Base-by-base conservation (phyloP, 2,888 invertebrate species). In the Hydrotaea cyrtoneurina region DNA sequence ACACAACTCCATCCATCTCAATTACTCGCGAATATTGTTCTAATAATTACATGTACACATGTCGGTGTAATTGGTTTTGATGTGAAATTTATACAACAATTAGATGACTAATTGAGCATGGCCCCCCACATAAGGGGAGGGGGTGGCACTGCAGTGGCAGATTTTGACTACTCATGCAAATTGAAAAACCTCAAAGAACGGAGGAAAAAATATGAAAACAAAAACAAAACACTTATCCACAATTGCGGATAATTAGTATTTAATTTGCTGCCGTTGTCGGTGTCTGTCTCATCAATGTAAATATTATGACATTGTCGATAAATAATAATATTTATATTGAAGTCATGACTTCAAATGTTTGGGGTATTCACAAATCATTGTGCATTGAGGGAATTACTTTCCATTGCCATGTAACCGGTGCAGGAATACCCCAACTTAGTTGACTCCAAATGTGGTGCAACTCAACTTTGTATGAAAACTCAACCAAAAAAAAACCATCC, bases 271-370 rank as follows among this genome's bases (percentile, higher is more conserved):
- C 15, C 15, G n/a, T 53, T 17, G n/a, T 15, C 19, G 5, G 39
- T 66, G 66, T n/a, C n/a, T n/a, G n/a, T n/a, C n/a, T 55, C 66
- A 39, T 1, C 39, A 19, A 66, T 66, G 66, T 69, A 69, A 69
- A 69, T 69, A 50, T 78, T 78, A 59, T 78, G 78, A 74, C 66
- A 71, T 71, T 75, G 62, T 71, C 26, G 69, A 57, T 75, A 74
- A 72, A 53, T 53, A 23, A 50, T 62, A 64, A 78, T 55, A 55
- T 75, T 69, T 71, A 53, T 64, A 72, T 69, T 78, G 77, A 57
- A 77, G 77, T 76, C 46, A 69, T 46, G 69, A 19, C 43, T 46
- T 69, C 36, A 21, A 43, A 69, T 21, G 46, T 19, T 66, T n/a
- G n/a, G 31, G 31, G 31, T 31, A 31, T 31, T 31, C 31, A 31